These are phyloP conservation scores for Aphidius ervi DNA, from an alignment of 1,140 invertebrate species.

Conservation along the genomic window DNA sequence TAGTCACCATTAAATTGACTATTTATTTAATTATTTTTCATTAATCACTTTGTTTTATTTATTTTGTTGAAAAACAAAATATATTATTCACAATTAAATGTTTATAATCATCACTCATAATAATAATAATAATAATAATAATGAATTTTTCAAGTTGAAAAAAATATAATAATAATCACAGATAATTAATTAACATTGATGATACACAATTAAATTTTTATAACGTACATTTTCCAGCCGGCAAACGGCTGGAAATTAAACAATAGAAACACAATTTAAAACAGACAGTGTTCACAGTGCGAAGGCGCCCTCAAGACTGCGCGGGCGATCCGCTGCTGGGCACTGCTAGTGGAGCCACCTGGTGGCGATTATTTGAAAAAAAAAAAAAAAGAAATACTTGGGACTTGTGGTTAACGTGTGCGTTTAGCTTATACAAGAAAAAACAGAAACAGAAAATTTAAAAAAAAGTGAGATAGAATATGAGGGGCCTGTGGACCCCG, in stretches of 20 bases:
- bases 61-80: neutral
- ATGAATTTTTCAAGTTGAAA: no score
- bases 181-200: constrained; percentile 4
- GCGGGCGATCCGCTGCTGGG: constrained; percentile 43
- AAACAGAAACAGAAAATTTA: constrained; percentile 5
- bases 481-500: constrained; percentile 5
- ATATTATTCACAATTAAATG: neutral
- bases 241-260: neutral
- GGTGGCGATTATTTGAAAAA: constrained; percentile 41
- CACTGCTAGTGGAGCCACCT: constrained; percentile 53
- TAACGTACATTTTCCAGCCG: constrained; percentile 9
- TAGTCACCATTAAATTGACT: constrained; percentile 12
- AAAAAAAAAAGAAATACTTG: constrained; percentile 6
- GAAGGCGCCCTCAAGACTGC: constrained; percentile 50
- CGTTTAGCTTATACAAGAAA: constrained; percentile 25
- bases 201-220: neutral
- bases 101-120: no score
- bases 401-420: constrained; percentile 1
- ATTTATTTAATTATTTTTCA: neutral
- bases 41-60: neutral
- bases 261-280: neutral
- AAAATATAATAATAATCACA: constrained; percentile 6
- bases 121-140: no score
- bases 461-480: neutral
- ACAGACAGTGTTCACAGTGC: constrained; percentile 45